Evolutionary conservation across 1,140 invertebrate species (phyloP), one percentile per base, ranked within the genome.

Genomic region (Polypedilum pembai): DNA sequence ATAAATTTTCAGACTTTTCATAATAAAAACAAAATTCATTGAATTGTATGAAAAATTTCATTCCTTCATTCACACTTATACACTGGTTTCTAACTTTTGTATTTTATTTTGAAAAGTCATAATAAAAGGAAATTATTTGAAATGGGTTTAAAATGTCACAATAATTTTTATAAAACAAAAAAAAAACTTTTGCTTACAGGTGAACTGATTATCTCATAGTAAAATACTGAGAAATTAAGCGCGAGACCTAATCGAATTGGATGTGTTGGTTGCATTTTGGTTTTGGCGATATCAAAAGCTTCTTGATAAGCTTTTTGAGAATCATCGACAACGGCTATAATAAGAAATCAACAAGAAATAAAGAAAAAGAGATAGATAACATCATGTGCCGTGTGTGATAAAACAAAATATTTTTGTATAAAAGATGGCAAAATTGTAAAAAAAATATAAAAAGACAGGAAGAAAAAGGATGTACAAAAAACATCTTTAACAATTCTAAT

Each of bases 241-340:
- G 95, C 95, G 83, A 98, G 88, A 81, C 95, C 95, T 82, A 98
- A 90, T 83, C 95, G 90, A 83, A 98, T 98, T 78, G 95, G 95
- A 86, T 98, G 95, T 80, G 96, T 99, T 77, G 95, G 94, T 86
- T 94, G 92, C 95, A 99, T 97, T 91, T 96, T 95, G 81, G 91
- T 89, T 86, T 98, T 98, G 80, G 96, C 95, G 85, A 98, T 96
- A 87, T 98, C 94, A 87, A 98, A 98, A 79, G 97, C 97, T 86
- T 98, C 94, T 85, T 98, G 94, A 88, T 99, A 99, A 77, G 96
- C 94, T 87, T 96, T 95, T 89, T 98, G 94, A 78, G 95, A 97
- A 85, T 98, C 94, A 81, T 97, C 93, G 83, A 98, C 94, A 84
- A 98, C 95, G 86, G 90, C 95, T 98, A 86, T 76, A 85, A 84